A percentile compares a stretch with the other conserved stretches of the same genome.
Evolutionary conservation across 2,888 invertebrate genomes (phyloP).

Genomic region (Eulithis testata): DNA sequence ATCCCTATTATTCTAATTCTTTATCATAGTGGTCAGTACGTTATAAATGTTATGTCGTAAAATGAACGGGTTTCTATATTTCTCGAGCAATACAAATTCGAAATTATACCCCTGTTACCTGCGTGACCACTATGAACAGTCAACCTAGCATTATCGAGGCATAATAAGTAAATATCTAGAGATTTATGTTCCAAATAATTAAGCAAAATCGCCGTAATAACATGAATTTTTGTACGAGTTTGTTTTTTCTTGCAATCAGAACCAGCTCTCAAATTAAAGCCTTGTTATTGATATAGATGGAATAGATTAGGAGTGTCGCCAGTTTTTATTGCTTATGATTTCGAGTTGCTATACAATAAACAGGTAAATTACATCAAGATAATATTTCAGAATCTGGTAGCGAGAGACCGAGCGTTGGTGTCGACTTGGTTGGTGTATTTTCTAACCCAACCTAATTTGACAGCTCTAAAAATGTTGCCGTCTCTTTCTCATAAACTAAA

Average conservation of each 20-base stretch:
- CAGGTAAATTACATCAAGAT: not conserved
- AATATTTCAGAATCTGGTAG: too few species aligned
- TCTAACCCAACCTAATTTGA: too few species aligned
- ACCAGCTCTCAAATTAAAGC: constrained; percentile 33
- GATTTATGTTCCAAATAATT: constrained; percentile 76
- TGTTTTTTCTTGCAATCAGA: constrained; percentile 48
- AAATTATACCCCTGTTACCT: constrained; percentile 56
- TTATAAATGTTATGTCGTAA: constrained; percentile 27
- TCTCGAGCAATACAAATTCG: constrained; percentile 52
- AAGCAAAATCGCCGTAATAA: constrained; percentile 60
- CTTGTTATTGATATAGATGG: constrained; percentile 42
- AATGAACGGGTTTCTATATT: constrained; percentile 47
- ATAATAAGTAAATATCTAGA: constrained; percentile 72
- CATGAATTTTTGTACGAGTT: constrained; percentile 53
- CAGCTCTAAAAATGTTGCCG: too few species aligned
- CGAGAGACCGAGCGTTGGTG: too few species aligned
- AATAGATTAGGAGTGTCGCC: constrained; percentile 31
- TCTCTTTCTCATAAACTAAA: too few species aligned
- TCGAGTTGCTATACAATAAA: constrained; percentile 4
- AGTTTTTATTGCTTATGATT: constrained; percentile 28
- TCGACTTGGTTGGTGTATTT: too few species aligned
- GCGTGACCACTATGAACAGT: constrained; percentile 66
- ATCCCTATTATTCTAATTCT: constrained; percentile 11
- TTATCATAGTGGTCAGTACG: constrained; percentile 16
- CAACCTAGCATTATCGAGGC: constrained; percentile 70